Percentiles rank a stretch among this genome's conserved stretches.
Conservation (phyloP, 2,888 invertebrate species). For the Cosmia pyralina region DNA sequence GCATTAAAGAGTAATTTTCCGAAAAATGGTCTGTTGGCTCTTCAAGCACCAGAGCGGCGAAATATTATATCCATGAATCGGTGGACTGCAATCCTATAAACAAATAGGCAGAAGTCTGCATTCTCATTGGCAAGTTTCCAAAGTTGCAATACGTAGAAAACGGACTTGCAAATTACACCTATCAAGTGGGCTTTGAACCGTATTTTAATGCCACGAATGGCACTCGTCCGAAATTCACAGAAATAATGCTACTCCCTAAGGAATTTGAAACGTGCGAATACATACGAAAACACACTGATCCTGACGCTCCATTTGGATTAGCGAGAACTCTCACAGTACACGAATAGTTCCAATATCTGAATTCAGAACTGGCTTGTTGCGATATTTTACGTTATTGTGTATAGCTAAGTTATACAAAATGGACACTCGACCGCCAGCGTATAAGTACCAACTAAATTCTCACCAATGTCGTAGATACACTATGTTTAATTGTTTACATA, state of each 20-base stretch:
- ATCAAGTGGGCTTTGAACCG: conserved; percentile 10
- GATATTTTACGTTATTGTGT: neutral
- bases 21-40: no score
- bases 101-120: conserved; percentile 10
- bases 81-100: conserved; percentile 8
- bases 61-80: neutral
- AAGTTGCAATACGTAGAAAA: conserved; percentile 42
- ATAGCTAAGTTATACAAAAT: neutral
- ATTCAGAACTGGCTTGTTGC: neutral
- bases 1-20: no score
- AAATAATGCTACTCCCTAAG: neutral
- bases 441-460: neutral
- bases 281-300: neutral
- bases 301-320: neutral
- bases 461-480: no score
- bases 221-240: conserved; percentile 4
- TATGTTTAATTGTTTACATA: neutral
- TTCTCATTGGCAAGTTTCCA: conserved; percentile 41
- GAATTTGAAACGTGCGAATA: neutral
- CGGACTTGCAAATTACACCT: conserved; percentile 30
- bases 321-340: no score
- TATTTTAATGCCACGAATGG: conserved; percentile 14
- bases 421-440: neutral
- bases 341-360: neutral
- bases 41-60: no score